These are phyloP conservation scores for Aurelia sp. DNA, from an alignment of 30 jellyfish, hydroid and myxozoan species.

Conservation along the genomic window DNA sequence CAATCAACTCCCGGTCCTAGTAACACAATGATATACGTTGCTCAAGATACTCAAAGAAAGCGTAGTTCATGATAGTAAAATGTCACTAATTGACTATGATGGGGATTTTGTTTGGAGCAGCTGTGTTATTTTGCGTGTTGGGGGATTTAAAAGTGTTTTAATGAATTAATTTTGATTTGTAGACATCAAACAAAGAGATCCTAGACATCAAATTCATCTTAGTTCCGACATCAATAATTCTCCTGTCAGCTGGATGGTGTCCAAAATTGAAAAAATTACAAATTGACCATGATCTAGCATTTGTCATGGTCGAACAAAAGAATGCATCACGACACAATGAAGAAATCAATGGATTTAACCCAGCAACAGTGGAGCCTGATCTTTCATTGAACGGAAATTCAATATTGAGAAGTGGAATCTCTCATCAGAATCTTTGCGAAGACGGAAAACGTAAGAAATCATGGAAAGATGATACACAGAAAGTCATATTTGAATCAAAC, in stretches of 20 bases:
- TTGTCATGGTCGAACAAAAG: slow-evolving; percentile 13
- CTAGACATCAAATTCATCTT: slow-evolving; percentile 61
- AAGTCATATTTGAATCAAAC: slow-evolving; percentile 78
- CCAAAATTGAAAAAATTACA: slow-evolving; percentile 87
- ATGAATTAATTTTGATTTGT: neutral
- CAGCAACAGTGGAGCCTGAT: neutral
- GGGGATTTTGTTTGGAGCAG: too few species aligned
- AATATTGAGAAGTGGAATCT: neutral
- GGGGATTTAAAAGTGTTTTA: too few species aligned
- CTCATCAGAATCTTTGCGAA: slow-evolving; percentile 5
- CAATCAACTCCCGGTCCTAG: too few species aligned
- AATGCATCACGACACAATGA: slow-evolving; percentile 29
- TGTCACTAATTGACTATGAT: too few species aligned
- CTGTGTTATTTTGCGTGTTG: too few species aligned
- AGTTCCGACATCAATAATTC: slow-evolving; percentile 59
- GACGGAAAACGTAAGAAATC: slow-evolving; percentile 37
- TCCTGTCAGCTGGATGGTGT: slow-evolving; percentile 89
- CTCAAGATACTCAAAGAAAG: too few species aligned
- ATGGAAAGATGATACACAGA: slow-evolving; percentile 79
- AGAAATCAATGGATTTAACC: neutral
- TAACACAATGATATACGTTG: too few species aligned
- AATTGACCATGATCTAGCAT: slow-evolving; percentile 87
- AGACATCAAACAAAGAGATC: slow-evolving; percentile 58
- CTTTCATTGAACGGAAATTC: slow-evolving; percentile 2
- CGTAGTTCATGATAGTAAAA: too few species aligned